phyloP scores from a whole-genome alignment of 2,113 vertebrate genomes.

The Physeter macrocephalus region DNA sequence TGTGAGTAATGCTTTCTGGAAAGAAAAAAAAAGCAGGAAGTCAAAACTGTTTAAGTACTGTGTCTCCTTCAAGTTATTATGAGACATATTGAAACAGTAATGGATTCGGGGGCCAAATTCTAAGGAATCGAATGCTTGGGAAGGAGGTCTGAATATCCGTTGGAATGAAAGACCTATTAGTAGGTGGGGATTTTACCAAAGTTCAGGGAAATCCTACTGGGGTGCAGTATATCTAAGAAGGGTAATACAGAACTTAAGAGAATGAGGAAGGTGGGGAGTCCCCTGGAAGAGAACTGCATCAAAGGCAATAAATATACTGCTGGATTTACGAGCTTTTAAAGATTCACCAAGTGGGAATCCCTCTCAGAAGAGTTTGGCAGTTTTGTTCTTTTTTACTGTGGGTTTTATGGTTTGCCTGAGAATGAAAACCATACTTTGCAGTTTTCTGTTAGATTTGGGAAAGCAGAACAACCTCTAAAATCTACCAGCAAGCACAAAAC shows the following conservation, averaged over 20 bases:
- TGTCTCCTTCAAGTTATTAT: neutral
- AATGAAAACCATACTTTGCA: neutral
- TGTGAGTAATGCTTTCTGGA: neutral
- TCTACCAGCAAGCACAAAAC: neutral
- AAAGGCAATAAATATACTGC: neutral
- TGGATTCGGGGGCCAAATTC: neutral
- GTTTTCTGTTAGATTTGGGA: neutral
- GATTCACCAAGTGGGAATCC: neutral
- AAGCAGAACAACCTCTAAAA: neutral
- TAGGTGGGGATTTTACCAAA: neutral
- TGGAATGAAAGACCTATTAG: neutral
- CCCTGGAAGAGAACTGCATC: neutral
- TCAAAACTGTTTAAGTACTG: neutral
- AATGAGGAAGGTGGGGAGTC: neutral
- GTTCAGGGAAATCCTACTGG: neutral
- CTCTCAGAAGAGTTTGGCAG: neutral
- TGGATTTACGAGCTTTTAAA: slow-evolving; percentile 31
- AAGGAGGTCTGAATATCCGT: neutral
- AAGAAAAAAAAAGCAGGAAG: neutral
- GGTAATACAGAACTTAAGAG: slow-evolving; percentile 27
- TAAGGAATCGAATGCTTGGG: neutral
- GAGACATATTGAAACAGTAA: neutral
- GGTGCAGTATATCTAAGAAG: neutral
- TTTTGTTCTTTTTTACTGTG: slow-evolving; percentile 14
- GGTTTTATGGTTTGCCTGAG: neutral